These are phyloP conservation scores for Oscheius sp. DNA, from an alignment of 2,888 invertebrate genomes.

Conservation along the genomic window DNA sequence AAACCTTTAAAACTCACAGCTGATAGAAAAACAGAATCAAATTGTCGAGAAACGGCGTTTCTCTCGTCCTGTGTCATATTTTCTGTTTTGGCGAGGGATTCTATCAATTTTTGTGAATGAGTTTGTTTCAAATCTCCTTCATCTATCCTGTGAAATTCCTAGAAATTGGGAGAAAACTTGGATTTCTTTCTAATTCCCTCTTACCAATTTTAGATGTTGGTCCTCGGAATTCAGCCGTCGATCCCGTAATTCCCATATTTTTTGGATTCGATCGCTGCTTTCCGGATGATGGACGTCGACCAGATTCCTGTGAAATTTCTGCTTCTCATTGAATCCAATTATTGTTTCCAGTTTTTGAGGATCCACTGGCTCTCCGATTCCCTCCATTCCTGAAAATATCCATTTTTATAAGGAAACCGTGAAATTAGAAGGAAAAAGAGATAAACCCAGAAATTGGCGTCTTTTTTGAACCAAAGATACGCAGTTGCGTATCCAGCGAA, in stretches of 20 bases:
- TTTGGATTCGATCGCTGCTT: slow-evolving; percentile 41
- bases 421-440: too few relatives aligned
- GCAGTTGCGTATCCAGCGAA: too few relatives aligned
- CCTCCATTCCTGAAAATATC: too few relatives aligned
- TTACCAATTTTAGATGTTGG: slow-evolving; percentile 37
- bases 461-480: too few relatives aligned
- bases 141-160: slow-evolving; percentile 37
- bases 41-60: slow-evolving; percentile 38
- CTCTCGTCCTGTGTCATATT: slow-evolving; percentile 42
- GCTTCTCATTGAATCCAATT: slow-evolving; percentile 49
- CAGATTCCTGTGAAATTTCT: slow-evolving; percentile 45
- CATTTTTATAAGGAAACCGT: too few relatives aligned
- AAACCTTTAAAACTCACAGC: slow-evolving; percentile 32
- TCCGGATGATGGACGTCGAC: slow-evolving; percentile 51
- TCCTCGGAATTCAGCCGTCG: neutral
- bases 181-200: neutral
- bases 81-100: slow-evolving; percentile 5
- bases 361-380: too few relatives aligned
- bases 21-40: slow-evolving; percentile 56
- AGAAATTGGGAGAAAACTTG: neutral
- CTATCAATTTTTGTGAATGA: slow-evolving; percentile 40
- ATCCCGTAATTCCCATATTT: slow-evolving; percentile 36
- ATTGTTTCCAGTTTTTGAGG: slow-evolving; percentile 29
- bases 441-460: too few relatives aligned
- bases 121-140: slow-evolving; percentile 45